Conservation (phyloP, 2,888 invertebrate species). For the Ecliptopera silaceata region DNA sequence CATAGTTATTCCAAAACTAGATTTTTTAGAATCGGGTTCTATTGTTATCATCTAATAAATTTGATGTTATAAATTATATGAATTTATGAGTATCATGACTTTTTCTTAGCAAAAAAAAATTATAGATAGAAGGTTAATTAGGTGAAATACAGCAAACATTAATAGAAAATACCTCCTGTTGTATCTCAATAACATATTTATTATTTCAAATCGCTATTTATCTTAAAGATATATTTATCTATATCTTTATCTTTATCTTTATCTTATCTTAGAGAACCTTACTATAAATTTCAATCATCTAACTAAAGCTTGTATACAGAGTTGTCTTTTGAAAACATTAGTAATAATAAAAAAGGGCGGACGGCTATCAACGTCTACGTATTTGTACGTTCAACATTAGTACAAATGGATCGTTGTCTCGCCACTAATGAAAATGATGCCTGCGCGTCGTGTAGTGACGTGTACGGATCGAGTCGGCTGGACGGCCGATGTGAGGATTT, state of each 20-base stretch:
- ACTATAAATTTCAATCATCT: constrained; percentile 35
- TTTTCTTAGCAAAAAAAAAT: too few relatives aligned
- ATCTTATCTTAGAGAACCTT: too few relatives aligned
- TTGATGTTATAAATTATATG: not conserved
- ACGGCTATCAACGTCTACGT: constrained; percentile 11
- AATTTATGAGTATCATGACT: not conserved
- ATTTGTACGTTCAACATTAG: constrained; percentile 50
- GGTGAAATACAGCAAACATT: too few relatives aligned
- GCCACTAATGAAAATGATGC: constrained; percentile 69
- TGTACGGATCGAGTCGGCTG: constrained; percentile 43
- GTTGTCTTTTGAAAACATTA: constrained; percentile 15
- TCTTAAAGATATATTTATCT: too few relatives aligned
- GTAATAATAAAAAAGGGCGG: constrained; percentile 28
- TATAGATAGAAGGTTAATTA: too few relatives aligned
- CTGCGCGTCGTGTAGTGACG: constrained; percentile 55
- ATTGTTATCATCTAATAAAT: constrained; percentile 1
- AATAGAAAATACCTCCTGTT: too few relatives aligned
- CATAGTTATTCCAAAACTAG: not conserved
- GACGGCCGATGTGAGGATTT: constrained; percentile 29
- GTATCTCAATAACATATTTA: too few relatives aligned
- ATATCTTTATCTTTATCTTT: too few relatives aligned
- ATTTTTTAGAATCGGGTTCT: not conserved
- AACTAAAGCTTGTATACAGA: not conserved
- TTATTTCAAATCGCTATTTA: too few relatives aligned
- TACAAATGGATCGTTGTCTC: constrained; percentile 63